phyloP scores from a whole-genome alignment of 2,888 invertebrate genomes.

The Acrocera orbiculus region DNA sequence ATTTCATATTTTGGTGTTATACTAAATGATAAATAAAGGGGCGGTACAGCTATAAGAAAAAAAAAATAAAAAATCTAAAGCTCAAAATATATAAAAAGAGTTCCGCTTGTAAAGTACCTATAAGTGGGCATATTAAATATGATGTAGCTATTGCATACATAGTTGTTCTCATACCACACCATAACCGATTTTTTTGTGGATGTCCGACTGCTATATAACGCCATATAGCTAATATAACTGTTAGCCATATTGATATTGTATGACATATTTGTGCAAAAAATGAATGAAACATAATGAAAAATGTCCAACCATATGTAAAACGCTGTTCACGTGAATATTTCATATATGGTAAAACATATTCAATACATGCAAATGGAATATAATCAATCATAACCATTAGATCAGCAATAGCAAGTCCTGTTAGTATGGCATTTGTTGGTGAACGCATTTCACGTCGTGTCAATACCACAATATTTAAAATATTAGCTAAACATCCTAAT shows the following conservation, averaged over 20 bases:
- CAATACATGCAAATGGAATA: conserved; percentile 73
- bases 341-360: conserved; percentile 42
- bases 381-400: conserved; percentile 90
- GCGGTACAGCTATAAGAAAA: conserved; percentile 37
- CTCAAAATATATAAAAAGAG: too few species aligned
- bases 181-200: conserved; percentile 61
- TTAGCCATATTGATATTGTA: conserved; percentile 85
- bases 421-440: conserved; percentile 81
- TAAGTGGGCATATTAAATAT: conserved; percentile 63
- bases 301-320: conserved; percentile 56
- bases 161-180: conserved; percentile 69
- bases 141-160: conserved; percentile 56
- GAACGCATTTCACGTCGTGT: conserved; percentile 80
- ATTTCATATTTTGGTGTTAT: conserved; percentile 42
- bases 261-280: conserved; percentile 76
- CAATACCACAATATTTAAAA: conserved; percentile 80
- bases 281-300: conserved; percentile 78
- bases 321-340: conserved; percentile 34
- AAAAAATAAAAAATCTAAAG: too few species aligned
- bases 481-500: conserved; percentile 77
- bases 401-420: conserved; percentile 79
- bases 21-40: conserved; percentile 62
- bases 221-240: conserved; percentile 85
- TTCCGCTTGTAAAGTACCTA: too few species aligned
- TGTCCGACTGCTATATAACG: conserved; percentile 71